Evolutionary conservation across 2,113 vertebrate species (phyloP), one percentile per base, ranked within the genome.

Genomic region (Promerops cafer): DNA sequence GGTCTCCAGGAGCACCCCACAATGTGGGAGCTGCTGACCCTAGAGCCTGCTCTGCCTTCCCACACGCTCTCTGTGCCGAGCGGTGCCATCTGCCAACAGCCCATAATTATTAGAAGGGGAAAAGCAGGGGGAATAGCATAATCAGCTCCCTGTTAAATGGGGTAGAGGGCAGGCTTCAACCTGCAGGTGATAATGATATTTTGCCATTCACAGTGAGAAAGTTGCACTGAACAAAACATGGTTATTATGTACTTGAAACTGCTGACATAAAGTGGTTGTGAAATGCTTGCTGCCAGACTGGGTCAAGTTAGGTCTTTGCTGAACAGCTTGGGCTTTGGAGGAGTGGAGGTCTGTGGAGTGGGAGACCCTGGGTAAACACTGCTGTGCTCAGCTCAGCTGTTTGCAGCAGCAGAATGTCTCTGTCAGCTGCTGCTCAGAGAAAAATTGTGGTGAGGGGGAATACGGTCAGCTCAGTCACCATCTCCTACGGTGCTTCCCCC

Each of bases 141-240:
- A 93, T 92, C 96, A 89, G 49, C 76, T 94, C 79, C 79, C 85
- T 75, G 16, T 92, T 95, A 89, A 89, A 83, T 35, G 57, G 83
- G 79, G 79, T 90, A 70, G 90, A 96, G 88, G 92, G 93, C 96
- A 96, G 90, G 96, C 93, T 96, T 92, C 92, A 96, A 95, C 96
- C 90, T 96, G 96, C 93, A 96, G 94, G 79, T 93, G 95, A 94
- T 96, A 93, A 96, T 96, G 94, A 75, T 95, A 94, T 95, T 96
- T 97, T 93, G 90, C 94, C 40, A 1, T 92, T 90, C 88, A 39
- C 85, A 64, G 90, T 68, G 96, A 97, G 96, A 96, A 96, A 96
- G 94, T 81, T 47, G 33, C 96, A 68, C 33, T 0, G 83, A 96
- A 93, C 90, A 96, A 95, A 97, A 95, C 94, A 90, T 5, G 83